Evolutionary conservation across 2,888 invertebrate species (phyloP).

Genomic region (Caenorhabditis sinica): DNA sequence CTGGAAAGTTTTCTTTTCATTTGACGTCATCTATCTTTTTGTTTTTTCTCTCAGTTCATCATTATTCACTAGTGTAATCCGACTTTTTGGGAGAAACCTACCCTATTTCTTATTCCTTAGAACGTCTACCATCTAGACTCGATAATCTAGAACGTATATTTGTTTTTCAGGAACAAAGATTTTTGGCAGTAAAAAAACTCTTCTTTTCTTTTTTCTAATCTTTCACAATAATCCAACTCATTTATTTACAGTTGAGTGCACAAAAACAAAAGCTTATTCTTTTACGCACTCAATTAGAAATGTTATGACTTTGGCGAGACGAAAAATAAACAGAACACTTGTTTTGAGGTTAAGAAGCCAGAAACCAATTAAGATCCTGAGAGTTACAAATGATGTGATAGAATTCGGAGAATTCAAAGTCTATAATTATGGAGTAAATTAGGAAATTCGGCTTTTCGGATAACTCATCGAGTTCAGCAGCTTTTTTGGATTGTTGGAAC

Average conservation of each 20-base stretch:
- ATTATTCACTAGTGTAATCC: constrained; percentile 43
- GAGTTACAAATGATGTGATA: neutral
- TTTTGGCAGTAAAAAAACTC: constrained; percentile 27
- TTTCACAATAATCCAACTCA: constrained; percentile 62
- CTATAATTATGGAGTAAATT: neutral
- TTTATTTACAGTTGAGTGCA: constrained; percentile 64
- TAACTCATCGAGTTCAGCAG: neutral
- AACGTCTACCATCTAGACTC: neutral
- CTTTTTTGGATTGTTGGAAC: neutral
- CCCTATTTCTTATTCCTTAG: constrained; percentile 3
- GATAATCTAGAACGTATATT: constrained; percentile 5
- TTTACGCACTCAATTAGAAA: constrained; percentile 57
- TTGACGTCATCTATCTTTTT: constrained; percentile 42
- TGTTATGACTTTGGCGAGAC: constrained; percentile 42
- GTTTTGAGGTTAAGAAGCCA: constrained; percentile 24
- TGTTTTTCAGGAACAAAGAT: constrained; percentile 32
- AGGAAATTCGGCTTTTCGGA: neutral
- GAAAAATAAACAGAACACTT: constrained; percentile 49
- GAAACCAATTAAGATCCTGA: neutral
- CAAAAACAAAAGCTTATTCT: constrained; percentile 58
- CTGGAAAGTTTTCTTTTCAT: constrained; percentile 16
- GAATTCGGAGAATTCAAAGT: constrained; percentile 14
- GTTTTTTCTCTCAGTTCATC: constrained; percentile 5
- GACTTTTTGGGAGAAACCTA: neutral
- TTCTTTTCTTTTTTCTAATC: constrained; percentile 42